Conservation (phyloP, 1,140 invertebrate species). For the Oryctes rhinoceros region DNA sequence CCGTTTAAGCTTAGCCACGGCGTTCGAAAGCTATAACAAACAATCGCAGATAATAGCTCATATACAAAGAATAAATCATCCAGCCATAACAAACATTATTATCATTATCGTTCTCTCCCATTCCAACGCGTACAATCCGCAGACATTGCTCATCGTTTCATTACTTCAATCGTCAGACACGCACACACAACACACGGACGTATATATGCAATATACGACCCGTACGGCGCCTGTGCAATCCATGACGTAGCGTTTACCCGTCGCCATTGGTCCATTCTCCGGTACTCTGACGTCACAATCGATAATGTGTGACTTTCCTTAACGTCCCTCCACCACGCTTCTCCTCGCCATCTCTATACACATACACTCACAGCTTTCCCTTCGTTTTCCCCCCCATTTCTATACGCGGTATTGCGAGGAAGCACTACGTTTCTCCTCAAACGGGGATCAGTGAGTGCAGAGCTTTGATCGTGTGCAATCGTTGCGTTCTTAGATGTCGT, state of each 20-base stretch:
- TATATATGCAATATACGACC: background rate
- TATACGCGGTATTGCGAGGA: background rate
- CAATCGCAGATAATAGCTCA: too few relatives aligned
- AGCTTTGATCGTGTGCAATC: background rate
- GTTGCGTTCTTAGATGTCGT: background rate
- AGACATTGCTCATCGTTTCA: background rate
- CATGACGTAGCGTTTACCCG: slow-evolving; percentile 17
- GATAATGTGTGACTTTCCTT: slow-evolving; percentile 16
- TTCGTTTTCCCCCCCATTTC: background rate
- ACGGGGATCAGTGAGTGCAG: slow-evolving; percentile 12
- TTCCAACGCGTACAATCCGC: background rate
- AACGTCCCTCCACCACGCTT: background rate
- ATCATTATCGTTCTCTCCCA: too few relatives aligned
- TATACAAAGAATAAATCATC: too few relatives aligned
- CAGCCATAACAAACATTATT: too few relatives aligned
- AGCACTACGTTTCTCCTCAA: background rate
- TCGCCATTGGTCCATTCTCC: background rate
- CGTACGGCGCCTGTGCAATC: slow-evolving; percentile 12
- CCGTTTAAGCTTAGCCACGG: too few relatives aligned
- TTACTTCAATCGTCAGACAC: background rate
- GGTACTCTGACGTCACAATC: slow-evolving; percentile 34
- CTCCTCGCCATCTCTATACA: background rate
- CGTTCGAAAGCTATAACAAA: too few relatives aligned
- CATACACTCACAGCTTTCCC: background rate
- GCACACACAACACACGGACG: background rate